Conservation (phyloP, 2,888 invertebrate species). For the Aporophyla nigra region DNA sequence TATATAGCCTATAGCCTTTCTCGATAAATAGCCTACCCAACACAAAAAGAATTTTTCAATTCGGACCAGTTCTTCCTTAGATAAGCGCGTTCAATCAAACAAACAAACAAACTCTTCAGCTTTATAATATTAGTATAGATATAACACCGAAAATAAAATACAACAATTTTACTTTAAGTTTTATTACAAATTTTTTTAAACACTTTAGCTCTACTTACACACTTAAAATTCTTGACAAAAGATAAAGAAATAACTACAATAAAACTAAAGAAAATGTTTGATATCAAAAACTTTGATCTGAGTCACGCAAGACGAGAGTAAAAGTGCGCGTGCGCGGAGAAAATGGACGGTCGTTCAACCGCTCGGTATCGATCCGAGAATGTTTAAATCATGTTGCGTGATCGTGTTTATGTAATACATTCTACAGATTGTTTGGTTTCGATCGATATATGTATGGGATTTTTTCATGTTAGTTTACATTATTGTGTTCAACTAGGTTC, state of each 20-base stretch:
- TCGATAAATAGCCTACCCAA: too few relatives aligned
- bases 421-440: conserved; percentile 26
- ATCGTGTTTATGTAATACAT: conserved; percentile 53
- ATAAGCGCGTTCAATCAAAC: too few relatives aligned
- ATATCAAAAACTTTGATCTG: conserved; percentile 48
- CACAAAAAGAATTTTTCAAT: too few relatives aligned
- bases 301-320: conserved; percentile 67
- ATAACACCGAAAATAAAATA: too few relatives aligned
- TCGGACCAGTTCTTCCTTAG: too few relatives aligned
- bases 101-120: too few relatives aligned
- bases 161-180: too few relatives aligned
- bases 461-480: conserved; percentile 3
- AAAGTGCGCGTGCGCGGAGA: conserved; percentile 71
- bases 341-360: conserved; percentile 73
- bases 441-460: conserved; percentile 3
- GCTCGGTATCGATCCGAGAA: conserved; percentile 60
- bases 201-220: too few relatives aligned
- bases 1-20: too few relatives aligned
- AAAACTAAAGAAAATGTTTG: conserved; percentile 43
- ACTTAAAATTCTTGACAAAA: conserved; percentile 48
- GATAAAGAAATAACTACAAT: conserved; percentile 35
- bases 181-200: too few relatives aligned
- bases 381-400: conserved; percentile 67
- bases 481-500: too few relatives aligned
- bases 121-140: too few relatives aligned